phyloP scores from a whole-genome alignment of 2,888 invertebrate genomes.

The Malthinus seriepunctatus region DNA sequence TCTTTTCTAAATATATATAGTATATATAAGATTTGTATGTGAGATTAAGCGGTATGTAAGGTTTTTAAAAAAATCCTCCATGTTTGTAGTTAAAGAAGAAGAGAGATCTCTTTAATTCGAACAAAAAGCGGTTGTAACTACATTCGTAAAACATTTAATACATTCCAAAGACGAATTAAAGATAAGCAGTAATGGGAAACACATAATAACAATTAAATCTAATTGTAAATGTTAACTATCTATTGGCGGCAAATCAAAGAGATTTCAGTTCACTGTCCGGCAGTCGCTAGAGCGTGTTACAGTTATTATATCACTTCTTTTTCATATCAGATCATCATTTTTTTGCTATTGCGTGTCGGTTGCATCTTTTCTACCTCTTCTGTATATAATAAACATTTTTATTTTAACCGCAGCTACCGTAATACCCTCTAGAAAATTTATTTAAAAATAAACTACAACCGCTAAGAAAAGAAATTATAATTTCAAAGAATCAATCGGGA shows the following conservation, averaged over 20 bases:
- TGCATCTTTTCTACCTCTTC: constrained; percentile 19
- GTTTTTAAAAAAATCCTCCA: background rate
- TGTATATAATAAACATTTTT: constrained; percentile 26
- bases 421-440: constrained; percentile 7
- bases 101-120: background rate
- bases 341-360: background rate
- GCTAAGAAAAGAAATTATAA: too few species aligned
- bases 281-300: constrained; percentile 30
- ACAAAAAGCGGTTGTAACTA: constrained; percentile 18
- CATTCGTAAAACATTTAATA: constrained; percentile 18
- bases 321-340: constrained; percentile 1
- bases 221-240: constrained; percentile 30
- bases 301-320: constrained; percentile 31
- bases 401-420: constrained; percentile 26
- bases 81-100: too few species aligned
- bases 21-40: background rate
- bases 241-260: constrained; percentile 30
- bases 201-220: constrained; percentile 29
- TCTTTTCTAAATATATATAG: background rate
- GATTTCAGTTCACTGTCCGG: constrained; percentile 29
- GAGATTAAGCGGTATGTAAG: background rate
- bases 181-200: constrained; percentile 29
- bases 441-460: too few species aligned
- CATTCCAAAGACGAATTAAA: constrained; percentile 27
- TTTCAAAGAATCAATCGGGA: too few species aligned